Conservation (phyloP, 1,140 invertebrate species). For the Lethocerus indicus region DNA sequence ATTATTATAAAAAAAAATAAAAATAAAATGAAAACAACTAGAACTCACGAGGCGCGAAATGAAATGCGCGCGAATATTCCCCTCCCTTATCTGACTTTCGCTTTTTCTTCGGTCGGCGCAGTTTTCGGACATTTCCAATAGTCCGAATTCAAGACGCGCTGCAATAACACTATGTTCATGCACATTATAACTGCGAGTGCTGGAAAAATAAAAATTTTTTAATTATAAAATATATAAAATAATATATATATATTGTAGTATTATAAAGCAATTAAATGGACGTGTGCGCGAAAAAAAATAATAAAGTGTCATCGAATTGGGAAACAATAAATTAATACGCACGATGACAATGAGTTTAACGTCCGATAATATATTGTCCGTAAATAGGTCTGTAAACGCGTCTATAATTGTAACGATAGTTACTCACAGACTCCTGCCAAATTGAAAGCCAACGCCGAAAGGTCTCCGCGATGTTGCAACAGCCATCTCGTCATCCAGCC, state of each 20-base stretch:
- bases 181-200: constrained; percentile 17
- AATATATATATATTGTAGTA: background rate
- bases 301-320: too few species aligned
- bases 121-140: constrained; percentile 14
- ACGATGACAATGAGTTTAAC: too few species aligned
- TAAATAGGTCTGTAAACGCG: too few species aligned
- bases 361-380: too few species aligned
- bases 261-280: background rate
- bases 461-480: constrained; percentile 25
- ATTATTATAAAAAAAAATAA: too few species aligned
- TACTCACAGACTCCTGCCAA: constrained; percentile 16
- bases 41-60: too few species aligned
- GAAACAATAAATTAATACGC: too few species aligned
- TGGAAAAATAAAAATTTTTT: constrained; percentile 11
- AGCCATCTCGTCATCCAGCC: constrained; percentile 36
- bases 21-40: too few species aligned
- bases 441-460: constrained; percentile 21
- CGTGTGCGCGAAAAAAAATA: too few species aligned
- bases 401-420: background rate
- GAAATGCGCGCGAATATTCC: too few species aligned
- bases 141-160: constrained; percentile 16
- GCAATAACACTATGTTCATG: constrained; percentile 17
- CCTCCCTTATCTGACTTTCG: constrained; percentile 5
- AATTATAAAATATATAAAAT: background rate
- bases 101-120: constrained; percentile 2